Evolutionary conservation across 1,140 invertebrate species (phyloP), one percentile per base, ranked within the genome.

Genomic region (Leptopilina clavipes): DNA sequence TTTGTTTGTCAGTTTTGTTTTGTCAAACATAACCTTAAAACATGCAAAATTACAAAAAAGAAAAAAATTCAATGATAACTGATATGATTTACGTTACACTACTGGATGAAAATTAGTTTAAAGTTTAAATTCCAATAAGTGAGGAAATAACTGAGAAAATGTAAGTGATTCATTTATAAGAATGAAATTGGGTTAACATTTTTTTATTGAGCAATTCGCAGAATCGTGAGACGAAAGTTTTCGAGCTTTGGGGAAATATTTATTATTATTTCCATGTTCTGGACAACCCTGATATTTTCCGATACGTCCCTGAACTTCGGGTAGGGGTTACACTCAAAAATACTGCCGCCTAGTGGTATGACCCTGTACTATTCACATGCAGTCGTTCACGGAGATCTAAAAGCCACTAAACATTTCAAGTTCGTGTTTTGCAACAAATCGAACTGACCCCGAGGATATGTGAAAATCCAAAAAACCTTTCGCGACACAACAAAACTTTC

Each of bases 261-360:
- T 31, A 31, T n/a, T n/a, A n/a, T n/a, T n/a, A n/a, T 31, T 14
- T 31, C 22, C 17, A n/a, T 45, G 25, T 65, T 65, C 8, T 25
- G 12, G 14, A 25, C 56, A 65, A 65, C 22, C 56, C 25, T 31
- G 22, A 31, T 18, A 19, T 59, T 12, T 59, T 56, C 70, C 76
- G 31, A 19, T 72, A 70, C 56, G 74, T 59, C 78, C 45, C 74
- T 79, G 77, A 78, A 78, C 76, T 72, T 82, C 75, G 48, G 72
- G 8, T 31, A 25, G 78, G 74, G 70, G 56, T 71, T 31, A 40
- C 25, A 31, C 59, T 52, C 70, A 59, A 37, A 72, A 70, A 77
- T 86, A 84, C 79, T 80, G 88, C 86, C 86, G 80, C 76, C 85
- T 87, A 73, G 83, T 73, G 87, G 81, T n/a, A 56, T 79, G 75